A percentile compares a stretch with the other conserved stretches of the same genome.
Evolutionary conservation across 2,797 vertebrate species (phyloP).

Genomic region (Trachops cirrhosus): DNA sequence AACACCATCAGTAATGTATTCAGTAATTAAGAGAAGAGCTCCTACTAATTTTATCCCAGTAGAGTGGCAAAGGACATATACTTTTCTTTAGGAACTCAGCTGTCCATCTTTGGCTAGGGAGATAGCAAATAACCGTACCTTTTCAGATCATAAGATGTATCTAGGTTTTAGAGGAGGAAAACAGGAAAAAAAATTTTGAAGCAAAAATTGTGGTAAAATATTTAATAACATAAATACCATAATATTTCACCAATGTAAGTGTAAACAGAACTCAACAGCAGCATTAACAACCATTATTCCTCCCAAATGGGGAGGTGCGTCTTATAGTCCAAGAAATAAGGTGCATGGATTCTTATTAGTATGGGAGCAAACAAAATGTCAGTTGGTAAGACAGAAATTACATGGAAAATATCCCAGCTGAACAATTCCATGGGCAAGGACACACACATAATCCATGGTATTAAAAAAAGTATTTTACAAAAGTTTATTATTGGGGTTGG

Average conservation of each 20-base stretch:
- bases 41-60: neutral
- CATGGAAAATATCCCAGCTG: conserved; percentile 26
- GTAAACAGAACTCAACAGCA: too few relatives aligned
- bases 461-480: neutral
- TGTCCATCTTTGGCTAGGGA: neutral
- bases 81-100: neutral
- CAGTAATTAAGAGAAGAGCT: neutral
- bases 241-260: too few relatives aligned
- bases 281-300: too few relatives aligned
- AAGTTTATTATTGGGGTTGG: conserved; percentile 11
- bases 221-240: too few relatives aligned
- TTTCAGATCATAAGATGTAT: too few relatives aligned
- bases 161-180: too few relatives aligned
- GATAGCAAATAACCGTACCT: neutral
- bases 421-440: neutral
- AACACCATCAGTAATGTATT: neutral
- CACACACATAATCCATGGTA: neutral
- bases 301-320: too few relatives aligned
- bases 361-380: neutral
- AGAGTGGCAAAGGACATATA: neutral
- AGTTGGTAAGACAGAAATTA: conserved; percentile 33
- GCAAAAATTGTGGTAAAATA: too few relatives aligned
- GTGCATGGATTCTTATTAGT: neutral
- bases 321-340: too few relatives aligned
- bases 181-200: too few relatives aligned